Evolutionary conservation across 1,140 invertebrate species (phyloP), one percentile per base, ranked within the genome.

Genomic region (Drosophila paulistorum): DNA sequence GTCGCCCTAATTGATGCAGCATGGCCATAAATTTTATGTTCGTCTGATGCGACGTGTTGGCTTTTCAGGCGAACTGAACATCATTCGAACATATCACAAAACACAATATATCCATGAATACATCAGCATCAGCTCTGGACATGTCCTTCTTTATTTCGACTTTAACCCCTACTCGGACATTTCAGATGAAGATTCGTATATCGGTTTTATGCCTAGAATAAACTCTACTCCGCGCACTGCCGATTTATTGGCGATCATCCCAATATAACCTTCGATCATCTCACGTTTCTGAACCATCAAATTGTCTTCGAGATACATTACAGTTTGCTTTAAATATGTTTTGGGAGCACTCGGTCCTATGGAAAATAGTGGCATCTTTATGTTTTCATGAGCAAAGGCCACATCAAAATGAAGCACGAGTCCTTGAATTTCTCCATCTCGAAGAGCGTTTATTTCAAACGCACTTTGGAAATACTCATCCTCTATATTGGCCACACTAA

Each of bases 1-100:
- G 68, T 71, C 81, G 77, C 84, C 85, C 84, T 89, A 89, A 89
- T 89, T 89, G 84, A 89, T 89, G 81, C 85, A 90, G 85, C 69
- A 90, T 66, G 55, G 84, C 77, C 71, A 89, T 89, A 89, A 89
- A 89, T 89, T 90, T 73, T 70, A 30, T 30, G 81, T 78, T 74
- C 68, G 67, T 55, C 60, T 68, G 75, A 63, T 68, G 57, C 71
- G 60, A 74, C 74, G 74, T 74, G 67, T 74, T 72, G 73, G 69
- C 74, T 65, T 65, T 72, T 63, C 67, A 62, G 39, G 41, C 58
- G 58, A 76, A 75, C 64, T 65, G 76, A 51, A 23, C 45, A 37
- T 37, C 35, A 48, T 48, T 48, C 45, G 45, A 48, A 48, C 45
- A 51, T 41, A 48, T 68, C 64, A 63, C 17, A 59, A 59, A 74